Conservation (phyloP, 2,797 vertebrate genomes). For the Heliangelus exortis region DNA sequence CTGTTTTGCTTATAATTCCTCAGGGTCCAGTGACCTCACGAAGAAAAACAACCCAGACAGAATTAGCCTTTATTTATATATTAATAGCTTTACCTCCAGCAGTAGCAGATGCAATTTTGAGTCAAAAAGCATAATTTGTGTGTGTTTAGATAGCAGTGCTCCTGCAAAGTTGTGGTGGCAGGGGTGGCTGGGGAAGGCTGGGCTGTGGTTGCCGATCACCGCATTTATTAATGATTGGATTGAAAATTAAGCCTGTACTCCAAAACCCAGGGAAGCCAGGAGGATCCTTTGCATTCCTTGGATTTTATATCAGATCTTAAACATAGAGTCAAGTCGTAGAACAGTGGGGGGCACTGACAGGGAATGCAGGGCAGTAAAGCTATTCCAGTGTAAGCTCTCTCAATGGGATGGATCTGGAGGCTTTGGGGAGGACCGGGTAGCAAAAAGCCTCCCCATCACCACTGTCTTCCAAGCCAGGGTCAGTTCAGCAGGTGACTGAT, state of each 20-base stretch:
- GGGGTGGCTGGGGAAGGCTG: background rate
- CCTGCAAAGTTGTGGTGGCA: constrained; percentile 21
- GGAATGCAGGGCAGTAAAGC: background rate
- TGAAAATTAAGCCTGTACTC: background rate
- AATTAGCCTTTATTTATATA: constrained; percentile 65
- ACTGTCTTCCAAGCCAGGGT: background rate
- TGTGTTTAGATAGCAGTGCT: constrained; percentile 6
- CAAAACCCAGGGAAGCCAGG: background rate
- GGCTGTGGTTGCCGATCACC: background rate
- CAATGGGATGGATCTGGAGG: background rate
- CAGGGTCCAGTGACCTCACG: constrained; percentile 48
- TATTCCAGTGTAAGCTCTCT: background rate
- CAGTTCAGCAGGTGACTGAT: background rate
- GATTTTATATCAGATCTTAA: constrained; percentile 43
- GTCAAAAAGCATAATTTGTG: constrained; percentile 20
- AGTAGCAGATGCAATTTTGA: constrained; percentile 34
- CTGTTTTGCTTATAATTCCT: constrained; percentile 61
- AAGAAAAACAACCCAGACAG: constrained; percentile 65
- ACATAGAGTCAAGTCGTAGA: background rate
- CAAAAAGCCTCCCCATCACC: background rate
- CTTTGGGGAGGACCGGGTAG: background rate
- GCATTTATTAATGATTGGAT: background rate
- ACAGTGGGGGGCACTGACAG: background rate
- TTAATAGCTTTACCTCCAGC: constrained; percentile 59
- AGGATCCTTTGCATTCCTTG: constrained; percentile 7